phyloP scores from a whole-genome alignment of 2,113 vertebrate species.

The Bostrychus sinensis region DNA sequence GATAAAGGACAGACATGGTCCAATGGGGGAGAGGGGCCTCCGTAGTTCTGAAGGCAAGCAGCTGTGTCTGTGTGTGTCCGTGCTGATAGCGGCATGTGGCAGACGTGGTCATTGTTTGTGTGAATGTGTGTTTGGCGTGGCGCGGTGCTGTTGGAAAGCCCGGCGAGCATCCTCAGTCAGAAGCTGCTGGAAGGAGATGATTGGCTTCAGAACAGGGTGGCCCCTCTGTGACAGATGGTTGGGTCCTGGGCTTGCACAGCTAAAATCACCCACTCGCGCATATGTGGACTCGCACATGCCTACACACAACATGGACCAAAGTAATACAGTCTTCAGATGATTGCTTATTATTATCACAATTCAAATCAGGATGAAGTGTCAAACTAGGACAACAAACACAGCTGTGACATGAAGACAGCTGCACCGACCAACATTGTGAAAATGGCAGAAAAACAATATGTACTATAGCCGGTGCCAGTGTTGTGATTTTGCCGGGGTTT shows the following conservation, averaged over 20 bases:
- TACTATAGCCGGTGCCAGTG: conserved; percentile 61
- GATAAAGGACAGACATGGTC: conserved; percentile 47
- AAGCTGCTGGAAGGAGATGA: conserved; percentile 80
- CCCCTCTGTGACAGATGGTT: conserved; percentile 82
- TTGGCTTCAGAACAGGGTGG: conserved; percentile 78
- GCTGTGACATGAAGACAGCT: conserved; percentile 55
- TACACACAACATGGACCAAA: conserved; percentile 26
- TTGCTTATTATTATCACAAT: neutral
- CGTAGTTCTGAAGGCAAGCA: conserved; percentile 43
- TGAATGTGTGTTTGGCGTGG: conserved; percentile 70
- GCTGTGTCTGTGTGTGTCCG: conserved; percentile 48
- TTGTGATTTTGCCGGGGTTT: conserved; percentile 66
- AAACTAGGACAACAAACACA: conserved; percentile 40
- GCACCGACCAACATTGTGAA: conserved; percentile 55
- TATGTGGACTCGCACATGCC: conserved; percentile 58
- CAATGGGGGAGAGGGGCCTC: conserved; percentile 37
- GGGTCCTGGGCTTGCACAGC: conserved; percentile 72
- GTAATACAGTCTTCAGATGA: conserved; percentile 4
- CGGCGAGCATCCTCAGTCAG: conserved; percentile 73
- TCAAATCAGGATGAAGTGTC: conserved; percentile 28
- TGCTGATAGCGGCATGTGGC: conserved; percentile 64
- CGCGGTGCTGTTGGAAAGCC: conserved; percentile 72
- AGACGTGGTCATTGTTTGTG: conserved; percentile 67
- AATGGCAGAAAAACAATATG: conserved; percentile 65
- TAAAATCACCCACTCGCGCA: conserved; percentile 71